phyloP scores from a whole-genome alignment of 1,140 invertebrate genomes.

The Hylaeus anthracinus region DNA sequence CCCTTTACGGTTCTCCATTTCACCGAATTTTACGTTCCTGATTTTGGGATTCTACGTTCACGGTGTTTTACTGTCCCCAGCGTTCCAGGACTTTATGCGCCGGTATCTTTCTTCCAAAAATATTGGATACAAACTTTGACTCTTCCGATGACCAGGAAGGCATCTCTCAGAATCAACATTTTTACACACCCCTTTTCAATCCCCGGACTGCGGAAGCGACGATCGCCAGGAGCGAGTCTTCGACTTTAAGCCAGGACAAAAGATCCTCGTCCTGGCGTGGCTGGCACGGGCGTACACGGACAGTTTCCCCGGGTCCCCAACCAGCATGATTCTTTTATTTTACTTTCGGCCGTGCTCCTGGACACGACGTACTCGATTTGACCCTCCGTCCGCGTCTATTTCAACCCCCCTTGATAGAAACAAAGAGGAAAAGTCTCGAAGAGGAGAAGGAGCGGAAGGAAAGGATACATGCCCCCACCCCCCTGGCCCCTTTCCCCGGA shows the following conservation, averaged over 20 bases:
- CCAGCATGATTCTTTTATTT: conserved; percentile 81
- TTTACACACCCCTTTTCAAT: neutral
- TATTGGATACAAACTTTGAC: no score
- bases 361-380: conserved; percentile 68
- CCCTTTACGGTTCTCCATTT: neutral
- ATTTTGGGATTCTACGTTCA: neutral
- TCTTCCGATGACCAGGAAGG: no score
- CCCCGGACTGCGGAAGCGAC: neutral
- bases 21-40: neutral
- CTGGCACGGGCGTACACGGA: conserved; percentile 50
- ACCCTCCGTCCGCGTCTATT: conserved; percentile 54
- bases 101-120: no score
- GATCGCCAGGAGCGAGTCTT: neutral
- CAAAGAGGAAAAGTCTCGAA: conserved; percentile 39
- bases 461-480: no score
- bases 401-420: conserved; percentile 10
- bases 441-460: conserved; percentile 28
- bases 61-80: neutral
- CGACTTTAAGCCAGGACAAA: conserved; percentile 49
- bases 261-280: conserved; percentile 37
- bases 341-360: conserved; percentile 71
- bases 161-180: no score
- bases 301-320: conserved; percentile 65
- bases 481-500: neutral
- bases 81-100: neutral